These are phyloP conservation scores for Pollenia angustigena DNA, from an alignment of 2,888 invertebrate genomes.

Conservation along the genomic window DNA sequence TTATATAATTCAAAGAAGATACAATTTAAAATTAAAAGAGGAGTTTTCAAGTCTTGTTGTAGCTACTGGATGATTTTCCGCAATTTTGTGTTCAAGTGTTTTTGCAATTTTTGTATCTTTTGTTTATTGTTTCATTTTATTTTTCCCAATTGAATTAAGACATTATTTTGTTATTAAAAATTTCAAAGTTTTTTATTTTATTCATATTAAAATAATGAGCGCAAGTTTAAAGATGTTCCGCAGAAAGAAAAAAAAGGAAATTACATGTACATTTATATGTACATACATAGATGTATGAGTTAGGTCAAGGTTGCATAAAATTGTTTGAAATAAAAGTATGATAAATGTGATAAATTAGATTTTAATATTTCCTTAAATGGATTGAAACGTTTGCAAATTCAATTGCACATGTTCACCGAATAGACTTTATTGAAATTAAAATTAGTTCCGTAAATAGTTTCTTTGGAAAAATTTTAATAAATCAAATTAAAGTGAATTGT, in stretches of 20 bases:
- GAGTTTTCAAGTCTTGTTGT: background rate
- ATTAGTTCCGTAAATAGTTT: too few relatives aligned
- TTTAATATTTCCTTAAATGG: too few relatives aligned
- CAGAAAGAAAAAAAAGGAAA: background rate
- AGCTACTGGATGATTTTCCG: background rate
- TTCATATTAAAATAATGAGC: background rate
- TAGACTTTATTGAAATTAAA: too few relatives aligned
- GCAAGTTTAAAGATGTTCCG: constrained; percentile 21
- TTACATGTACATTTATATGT: too few relatives aligned
- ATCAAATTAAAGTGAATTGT: too few relatives aligned
- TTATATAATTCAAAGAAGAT: background rate
- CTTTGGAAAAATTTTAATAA: too few relatives aligned
- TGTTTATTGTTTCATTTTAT: background rate
- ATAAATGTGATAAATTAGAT: too few relatives aligned
- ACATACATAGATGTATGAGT: background rate
- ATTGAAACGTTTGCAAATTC: too few relatives aligned
- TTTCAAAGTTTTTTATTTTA: background rate
- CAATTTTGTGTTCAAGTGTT: constrained; percentile 41
- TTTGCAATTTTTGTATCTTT: constrained; percentile 13
- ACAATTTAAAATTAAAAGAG: background rate
- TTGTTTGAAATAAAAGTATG: background rate
- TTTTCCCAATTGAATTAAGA: constrained; percentile 18
- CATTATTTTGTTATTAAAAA: constrained; percentile 42
- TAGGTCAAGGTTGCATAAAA: background rate
- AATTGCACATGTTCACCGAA: too few relatives aligned